phyloP scores from a whole-genome alignment of 2,113 vertebrate genomes.

The Microcebus jonahi region DNA sequence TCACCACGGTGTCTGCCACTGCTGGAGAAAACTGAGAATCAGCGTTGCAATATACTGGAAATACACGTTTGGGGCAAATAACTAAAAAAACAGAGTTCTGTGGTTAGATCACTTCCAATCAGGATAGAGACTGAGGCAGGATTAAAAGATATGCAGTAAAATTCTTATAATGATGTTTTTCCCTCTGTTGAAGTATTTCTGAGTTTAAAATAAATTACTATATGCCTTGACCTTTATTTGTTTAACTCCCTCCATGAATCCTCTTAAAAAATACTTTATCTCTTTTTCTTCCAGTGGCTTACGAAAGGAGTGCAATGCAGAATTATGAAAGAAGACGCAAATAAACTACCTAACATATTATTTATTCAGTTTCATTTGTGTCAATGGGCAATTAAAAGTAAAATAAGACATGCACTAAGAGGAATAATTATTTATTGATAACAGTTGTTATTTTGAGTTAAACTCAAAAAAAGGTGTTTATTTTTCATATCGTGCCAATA shows the following conservation, averaged over 20 bases:
- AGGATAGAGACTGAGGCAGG: not conserved
- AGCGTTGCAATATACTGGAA: not conserved
- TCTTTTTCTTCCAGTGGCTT: slow-evolving; percentile 87
- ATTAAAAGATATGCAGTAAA: not conserved
- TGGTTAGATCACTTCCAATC: not conserved
- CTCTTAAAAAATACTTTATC: not conserved
- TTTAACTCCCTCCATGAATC: not conserved
- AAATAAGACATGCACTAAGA: slow-evolving; percentile 81
- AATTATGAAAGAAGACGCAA: slow-evolving; percentile 91
- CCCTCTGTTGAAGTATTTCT: too few relatives aligned
- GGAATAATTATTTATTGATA: slow-evolving; percentile 87
- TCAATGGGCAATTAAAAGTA: slow-evolving; percentile 80
- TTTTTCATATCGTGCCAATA: slow-evolving; percentile 87
- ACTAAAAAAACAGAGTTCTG: not conserved
- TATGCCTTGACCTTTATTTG: not conserved
- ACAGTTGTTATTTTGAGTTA: slow-evolving; percentile 81
- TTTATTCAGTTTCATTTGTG: slow-evolving; percentile 81
- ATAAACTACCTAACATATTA: slow-evolving; percentile 70
- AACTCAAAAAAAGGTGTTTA: slow-evolving; percentile 87
- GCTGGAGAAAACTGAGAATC: slow-evolving; percentile 9
- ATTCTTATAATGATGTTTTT: not conserved
- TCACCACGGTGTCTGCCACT: not conserved
- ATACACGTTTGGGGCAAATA: not conserved
- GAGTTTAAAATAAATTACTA: not conserved
- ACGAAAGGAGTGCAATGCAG: slow-evolving; percentile 91